Conservation (phyloP, 2,888 invertebrate genomes). For the Lumbricus terrestris region DNA sequence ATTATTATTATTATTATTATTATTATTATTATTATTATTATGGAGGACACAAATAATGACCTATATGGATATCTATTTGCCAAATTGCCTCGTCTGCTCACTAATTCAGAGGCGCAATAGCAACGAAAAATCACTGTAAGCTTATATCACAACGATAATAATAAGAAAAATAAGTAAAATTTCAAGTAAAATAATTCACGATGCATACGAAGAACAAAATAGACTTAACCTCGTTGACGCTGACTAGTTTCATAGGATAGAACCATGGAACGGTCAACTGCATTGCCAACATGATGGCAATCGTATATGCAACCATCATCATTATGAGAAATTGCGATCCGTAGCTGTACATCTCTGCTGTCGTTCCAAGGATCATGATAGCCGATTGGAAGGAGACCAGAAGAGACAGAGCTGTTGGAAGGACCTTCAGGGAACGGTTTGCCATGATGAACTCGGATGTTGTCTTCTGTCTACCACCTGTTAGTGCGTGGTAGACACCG, state of each 20-base stretch:
- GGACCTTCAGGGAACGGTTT: slow-evolving; percentile 21
- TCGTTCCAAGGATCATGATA: slow-evolving; percentile 25
- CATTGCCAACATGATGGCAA: neutral
- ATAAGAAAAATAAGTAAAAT: no score
- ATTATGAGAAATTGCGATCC: slow-evolving; percentile 17
- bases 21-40: no score
- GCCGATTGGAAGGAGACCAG: slow-evolving; percentile 30
- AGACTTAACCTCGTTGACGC: slow-evolving; percentile 13
- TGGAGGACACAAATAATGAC: no score
- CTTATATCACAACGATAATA: no score
- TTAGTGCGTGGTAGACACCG: slow-evolving; percentile 25
- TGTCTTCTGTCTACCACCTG: slow-evolving; percentile 25
- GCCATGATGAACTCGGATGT: slow-evolving; percentile 31
- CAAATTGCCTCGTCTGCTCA: no score
- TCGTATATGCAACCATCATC: neutral
- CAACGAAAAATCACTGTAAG: no score
- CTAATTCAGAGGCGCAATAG: no score
- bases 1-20: no score
- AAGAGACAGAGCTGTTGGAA: slow-evolving; percentile 25
- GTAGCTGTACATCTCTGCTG: slow-evolving; percentile 28
- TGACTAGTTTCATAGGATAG: slow-evolving; percentile 17
- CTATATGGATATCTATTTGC: no score
- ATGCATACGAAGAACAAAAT: neutral
- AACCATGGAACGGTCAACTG: slow-evolving; percentile 20
- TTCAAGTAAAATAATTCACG: no score